phyloP scores from a whole-genome alignment of 2,888 invertebrate genomes.

The Aphodius granarius region DNA sequence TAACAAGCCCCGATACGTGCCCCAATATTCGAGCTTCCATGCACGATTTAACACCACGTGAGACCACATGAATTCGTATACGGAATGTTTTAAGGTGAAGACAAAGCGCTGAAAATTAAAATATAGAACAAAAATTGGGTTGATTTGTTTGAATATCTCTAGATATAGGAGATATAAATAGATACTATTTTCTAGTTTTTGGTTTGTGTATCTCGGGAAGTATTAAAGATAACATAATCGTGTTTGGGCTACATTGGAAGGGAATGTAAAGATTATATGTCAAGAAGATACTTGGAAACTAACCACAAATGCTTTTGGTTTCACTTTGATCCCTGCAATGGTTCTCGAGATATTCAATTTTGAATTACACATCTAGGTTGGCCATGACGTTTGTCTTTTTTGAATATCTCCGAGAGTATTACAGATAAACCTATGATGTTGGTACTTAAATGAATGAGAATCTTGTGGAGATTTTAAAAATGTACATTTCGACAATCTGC shows the following conservation, averaged over 20 bases:
- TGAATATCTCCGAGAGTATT: not conserved
- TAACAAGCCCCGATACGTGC: not conserved
- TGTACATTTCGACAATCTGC: not conserved
- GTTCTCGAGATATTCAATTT: too few relatives aligned
- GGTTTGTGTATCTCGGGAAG: not conserved
- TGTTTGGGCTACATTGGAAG: not conserved
- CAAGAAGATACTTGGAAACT: not conserved
- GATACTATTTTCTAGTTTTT: too few relatives aligned
- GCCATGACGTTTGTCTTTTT: too few relatives aligned
- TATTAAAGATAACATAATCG: not conserved
- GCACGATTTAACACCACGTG: not conserved
- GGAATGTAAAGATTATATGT: not conserved
- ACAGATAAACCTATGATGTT: not conserved
- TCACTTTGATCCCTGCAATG: too few relatives aligned
- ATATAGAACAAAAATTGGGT: not conserved
- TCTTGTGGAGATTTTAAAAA: not conserved
- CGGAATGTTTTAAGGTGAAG: not conserved
- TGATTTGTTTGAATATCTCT: not conserved
- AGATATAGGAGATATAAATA: too few relatives aligned
- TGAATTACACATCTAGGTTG: too few relatives aligned
- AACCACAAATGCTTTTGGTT: not conserved
- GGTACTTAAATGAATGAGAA: not conserved
- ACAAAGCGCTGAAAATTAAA: not conserved
- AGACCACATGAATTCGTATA: not conserved
- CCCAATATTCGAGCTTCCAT: not conserved